Evolutionary conservation across 1,140 invertebrate genomes (phyloP).

Genomic region (Ostrea denselamellosa): DNA sequence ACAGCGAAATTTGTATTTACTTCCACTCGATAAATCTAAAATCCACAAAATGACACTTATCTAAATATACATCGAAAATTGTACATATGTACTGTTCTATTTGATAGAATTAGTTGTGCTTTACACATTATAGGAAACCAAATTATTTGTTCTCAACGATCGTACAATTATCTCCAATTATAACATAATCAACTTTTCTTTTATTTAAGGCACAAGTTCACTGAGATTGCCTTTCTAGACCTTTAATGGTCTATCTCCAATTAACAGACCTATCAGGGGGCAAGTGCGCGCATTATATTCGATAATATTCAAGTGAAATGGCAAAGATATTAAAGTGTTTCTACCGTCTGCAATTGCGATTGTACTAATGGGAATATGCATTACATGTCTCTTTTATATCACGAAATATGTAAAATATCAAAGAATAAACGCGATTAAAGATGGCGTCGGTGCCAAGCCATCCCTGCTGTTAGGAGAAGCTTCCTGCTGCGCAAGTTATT

Average conservation of each 20-base stretch:
- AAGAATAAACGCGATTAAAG: slow-evolving; percentile 20
- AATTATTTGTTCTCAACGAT: background rate
- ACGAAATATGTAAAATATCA: slow-evolving; percentile 20
- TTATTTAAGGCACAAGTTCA: background rate
- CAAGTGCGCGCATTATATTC: background rate
- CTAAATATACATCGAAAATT: too few relatives aligned
- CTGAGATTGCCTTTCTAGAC: background rate
- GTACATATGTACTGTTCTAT: background rate
- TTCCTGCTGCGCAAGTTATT: slow-evolving; percentile 15
- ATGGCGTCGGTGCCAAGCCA: slow-evolving; percentile 16
- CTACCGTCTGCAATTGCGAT: background rate
- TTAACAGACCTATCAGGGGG: background rate
- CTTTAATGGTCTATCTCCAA: background rate
- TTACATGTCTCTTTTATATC: slow-evolving; percentile 32
- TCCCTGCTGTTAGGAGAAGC: background rate
- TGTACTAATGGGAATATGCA: background rate
- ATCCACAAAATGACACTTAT: too few relatives aligned
- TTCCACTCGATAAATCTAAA: too few relatives aligned
- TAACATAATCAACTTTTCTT: background rate
- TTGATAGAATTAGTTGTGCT: background rate
- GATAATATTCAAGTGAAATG: slow-evolving; percentile 9
- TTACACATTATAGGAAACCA: background rate
- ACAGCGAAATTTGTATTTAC: too few relatives aligned
- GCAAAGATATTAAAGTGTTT: background rate
- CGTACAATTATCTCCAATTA: background rate